These are phyloP conservation scores for Sinotaia quadrata DNA, from an alignment of 2,888 invertebrate species.

Conservation along the genomic window DNA sequence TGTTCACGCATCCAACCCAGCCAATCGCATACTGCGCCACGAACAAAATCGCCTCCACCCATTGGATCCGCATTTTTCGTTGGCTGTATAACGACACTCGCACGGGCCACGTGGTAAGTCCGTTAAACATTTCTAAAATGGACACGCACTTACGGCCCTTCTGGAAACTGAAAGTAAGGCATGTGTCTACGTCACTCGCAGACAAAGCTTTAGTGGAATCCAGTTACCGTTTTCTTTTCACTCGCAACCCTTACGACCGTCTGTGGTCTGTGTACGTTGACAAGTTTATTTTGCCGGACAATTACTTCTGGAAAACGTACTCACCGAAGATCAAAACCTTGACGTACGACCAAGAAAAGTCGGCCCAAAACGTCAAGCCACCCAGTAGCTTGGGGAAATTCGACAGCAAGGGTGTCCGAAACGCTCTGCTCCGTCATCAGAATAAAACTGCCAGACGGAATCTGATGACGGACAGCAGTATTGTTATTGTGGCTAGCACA, in stretches of 20 bases:
- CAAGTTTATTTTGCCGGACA: constrained; percentile 43
- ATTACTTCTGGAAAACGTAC: constrained; percentile 38
- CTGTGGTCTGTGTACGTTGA: constrained; percentile 48
- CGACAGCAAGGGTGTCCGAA: neutral
- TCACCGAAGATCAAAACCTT: constrained; percentile 25
- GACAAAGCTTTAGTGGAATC: constrained; percentile 3
- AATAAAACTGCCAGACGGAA: no score
- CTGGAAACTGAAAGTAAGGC: no score
- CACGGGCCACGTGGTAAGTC: constrained; percentile 11
- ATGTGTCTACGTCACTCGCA: constrained; percentile 2
- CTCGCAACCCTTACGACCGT: constrained; percentile 42
- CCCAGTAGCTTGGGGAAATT: neutral
- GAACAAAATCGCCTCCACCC: constrained; percentile 34
- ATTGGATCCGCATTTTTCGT: constrained; percentile 33
- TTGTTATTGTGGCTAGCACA: no score
- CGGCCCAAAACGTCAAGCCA: no score
- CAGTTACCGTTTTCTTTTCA: constrained; percentile 44
- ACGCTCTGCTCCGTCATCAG: neutral
- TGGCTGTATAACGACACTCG: constrained; percentile 30
- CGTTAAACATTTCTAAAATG: constrained; percentile 27
- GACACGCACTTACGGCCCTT: constrained; percentile 29
- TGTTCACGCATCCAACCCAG: no score
- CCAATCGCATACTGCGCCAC: constrained; percentile 31
- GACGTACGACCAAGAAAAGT: neutral
- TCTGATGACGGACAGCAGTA: no score